phyloP scores from a whole-genome alignment of 2,888 invertebrate genomes.

The Mimumesa dahlbomi region DNA sequence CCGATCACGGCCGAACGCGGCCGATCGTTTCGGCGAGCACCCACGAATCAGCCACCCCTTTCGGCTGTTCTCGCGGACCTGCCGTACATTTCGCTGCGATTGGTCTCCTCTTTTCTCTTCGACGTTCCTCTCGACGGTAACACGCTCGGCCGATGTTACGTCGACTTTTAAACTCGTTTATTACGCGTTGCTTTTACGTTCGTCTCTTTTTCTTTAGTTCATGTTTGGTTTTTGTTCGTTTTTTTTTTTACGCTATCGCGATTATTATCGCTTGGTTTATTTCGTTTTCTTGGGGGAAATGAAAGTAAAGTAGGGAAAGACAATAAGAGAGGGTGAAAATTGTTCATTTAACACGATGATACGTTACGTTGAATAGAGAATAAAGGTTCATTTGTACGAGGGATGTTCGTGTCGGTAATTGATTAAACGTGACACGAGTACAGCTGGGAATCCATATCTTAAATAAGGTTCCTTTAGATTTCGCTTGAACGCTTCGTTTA shows the following conservation, averaged over 20 bases:
- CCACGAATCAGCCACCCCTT: slow-evolving; percentile 47
- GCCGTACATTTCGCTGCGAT: slow-evolving; percentile 41
- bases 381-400: not conserved
- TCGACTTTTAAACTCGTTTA: not conserved
- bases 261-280: not conserved
- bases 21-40: slow-evolving; percentile 53
- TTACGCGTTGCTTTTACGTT: too few species aligned
- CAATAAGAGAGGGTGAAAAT: too few species aligned
- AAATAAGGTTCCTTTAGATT: slow-evolving; percentile 23
- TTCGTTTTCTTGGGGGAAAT: not conserved
- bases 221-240: too few species aligned
- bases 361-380: not conserved
- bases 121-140: slow-evolving; percentile 31
- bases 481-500: slow-evolving; percentile 19
- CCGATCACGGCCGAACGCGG: slow-evolving; percentile 36
- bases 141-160: slow-evolving; percentile 22
- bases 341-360: too few species aligned
- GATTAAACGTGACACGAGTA: slow-evolving; percentile 13
- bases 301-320: not conserved
- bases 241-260: too few species aligned
- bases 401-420: not conserved
- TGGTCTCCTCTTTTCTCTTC: slow-evolving; percentile 36
- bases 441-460: slow-evolving; percentile 14
- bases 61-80: slow-evolving; percentile 33
- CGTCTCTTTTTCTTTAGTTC: too few species aligned